Conservation (phyloP, 1,140 invertebrate genomes). For the Sycophaga agraensis region DNA sequence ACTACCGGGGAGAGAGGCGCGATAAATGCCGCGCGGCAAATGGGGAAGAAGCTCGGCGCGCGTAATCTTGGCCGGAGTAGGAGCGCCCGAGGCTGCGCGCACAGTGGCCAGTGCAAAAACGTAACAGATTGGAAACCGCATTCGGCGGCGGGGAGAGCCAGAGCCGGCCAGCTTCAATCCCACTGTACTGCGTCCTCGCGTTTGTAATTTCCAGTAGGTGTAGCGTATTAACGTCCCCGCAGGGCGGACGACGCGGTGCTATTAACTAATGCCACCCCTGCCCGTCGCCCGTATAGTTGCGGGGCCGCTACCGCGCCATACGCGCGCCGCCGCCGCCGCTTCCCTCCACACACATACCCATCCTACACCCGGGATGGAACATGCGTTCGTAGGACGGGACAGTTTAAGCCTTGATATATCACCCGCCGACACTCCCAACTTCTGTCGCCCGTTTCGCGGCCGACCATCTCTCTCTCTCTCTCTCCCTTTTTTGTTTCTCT, state of each 20-base stretch:
- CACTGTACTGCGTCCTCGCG: not conserved
- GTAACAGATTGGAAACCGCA: constrained; percentile 60
- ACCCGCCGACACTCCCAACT: constrained; percentile 58
- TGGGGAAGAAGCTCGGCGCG: constrained; percentile 33
- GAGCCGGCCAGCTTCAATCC: too few species aligned
- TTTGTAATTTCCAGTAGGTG: constrained; percentile 42
- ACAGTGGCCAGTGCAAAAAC: constrained; percentile 51
- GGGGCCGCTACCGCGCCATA: constrained; percentile 41
- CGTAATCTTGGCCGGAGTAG: constrained; percentile 43
- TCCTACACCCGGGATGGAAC: constrained; percentile 38
- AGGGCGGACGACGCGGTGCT: constrained; percentile 39
- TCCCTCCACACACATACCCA: constrained; percentile 31
- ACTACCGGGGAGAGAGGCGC: not conserved
- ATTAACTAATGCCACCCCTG: constrained; percentile 56
- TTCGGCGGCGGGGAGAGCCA: too few species aligned
- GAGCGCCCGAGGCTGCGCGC: not conserved
- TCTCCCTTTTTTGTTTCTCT: not conserved
- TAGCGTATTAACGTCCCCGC: constrained; percentile 47
- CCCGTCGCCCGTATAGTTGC: constrained; percentile 1
- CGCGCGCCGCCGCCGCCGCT: constrained; percentile 44
- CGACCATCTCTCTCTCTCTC: constrained; percentile 39
- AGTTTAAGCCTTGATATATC: constrained; percentile 61
- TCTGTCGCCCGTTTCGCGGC: constrained; percentile 50
- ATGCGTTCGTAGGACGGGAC: constrained; percentile 49
- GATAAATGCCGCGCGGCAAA: constrained; percentile 26